phyloP scores from a whole-genome alignment of 2,797 vertebrate genomes.

The Pelodytes ibericus region DNA sequence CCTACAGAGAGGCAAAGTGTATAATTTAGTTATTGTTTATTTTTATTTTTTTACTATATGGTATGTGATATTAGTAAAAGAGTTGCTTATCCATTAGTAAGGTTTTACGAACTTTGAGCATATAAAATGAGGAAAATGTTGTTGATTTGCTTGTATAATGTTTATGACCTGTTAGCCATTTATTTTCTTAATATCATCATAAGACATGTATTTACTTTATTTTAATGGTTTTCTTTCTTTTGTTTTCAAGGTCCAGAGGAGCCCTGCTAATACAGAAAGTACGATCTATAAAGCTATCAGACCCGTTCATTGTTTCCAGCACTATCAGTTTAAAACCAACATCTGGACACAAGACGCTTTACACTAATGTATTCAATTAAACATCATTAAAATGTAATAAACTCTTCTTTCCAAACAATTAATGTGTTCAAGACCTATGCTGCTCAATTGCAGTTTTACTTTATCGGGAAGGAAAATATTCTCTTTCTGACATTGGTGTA shows the following conservation, averaged over 20 bases:
- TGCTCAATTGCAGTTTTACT: slow-evolving; percentile 56
- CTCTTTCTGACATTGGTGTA: slow-evolving; percentile 54
- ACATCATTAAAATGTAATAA: slow-evolving; percentile 61
- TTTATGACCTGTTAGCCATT: too few relatives aligned
- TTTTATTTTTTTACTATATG: too few relatives aligned
- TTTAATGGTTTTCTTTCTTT: slow-evolving; percentile 53
- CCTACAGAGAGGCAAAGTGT: too few relatives aligned
- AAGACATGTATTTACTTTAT: neutral
- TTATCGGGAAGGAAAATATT: slow-evolving; percentile 64
- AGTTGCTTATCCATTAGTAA: too few relatives aligned
- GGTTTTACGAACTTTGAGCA: too few relatives aligned
- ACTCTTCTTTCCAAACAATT: slow-evolving; percentile 46
- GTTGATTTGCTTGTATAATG: too few relatives aligned
- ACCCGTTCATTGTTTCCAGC: slow-evolving; percentile 71
- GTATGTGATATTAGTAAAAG: too few relatives aligned
- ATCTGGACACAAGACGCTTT: slow-evolving; percentile 61
- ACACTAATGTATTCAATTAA: slow-evolving; percentile 66
- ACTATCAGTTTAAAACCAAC: slow-evolving; percentile 69
- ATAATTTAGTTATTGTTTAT: too few relatives aligned
- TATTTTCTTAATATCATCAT: neutral
- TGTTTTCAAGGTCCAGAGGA: slow-evolving; percentile 77
- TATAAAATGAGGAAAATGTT: too few relatives aligned
- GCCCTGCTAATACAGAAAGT: slow-evolving; percentile 74
- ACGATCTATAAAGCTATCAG: slow-evolving; percentile 75
- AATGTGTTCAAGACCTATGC: slow-evolving; percentile 45